Evolutionary conservation across 2,797 vertebrate genomes (phyloP).

Genomic region (Lates japonicus): DNA sequence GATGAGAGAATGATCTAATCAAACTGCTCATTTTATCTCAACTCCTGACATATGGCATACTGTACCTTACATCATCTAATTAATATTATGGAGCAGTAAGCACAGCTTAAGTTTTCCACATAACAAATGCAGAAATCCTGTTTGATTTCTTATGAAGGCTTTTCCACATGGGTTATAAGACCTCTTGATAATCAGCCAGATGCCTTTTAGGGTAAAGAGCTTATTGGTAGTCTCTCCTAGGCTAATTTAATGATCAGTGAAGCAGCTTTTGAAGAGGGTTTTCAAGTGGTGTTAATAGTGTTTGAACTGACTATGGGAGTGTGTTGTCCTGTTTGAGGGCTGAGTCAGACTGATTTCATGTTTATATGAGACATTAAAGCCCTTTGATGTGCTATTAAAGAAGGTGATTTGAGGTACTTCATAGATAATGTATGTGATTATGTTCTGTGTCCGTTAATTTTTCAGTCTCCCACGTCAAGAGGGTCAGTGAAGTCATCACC

Average conservation of each 20-base stretch:
- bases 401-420: not conserved
- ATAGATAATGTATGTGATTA: not conserved
- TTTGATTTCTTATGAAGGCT: conserved; percentile 24
- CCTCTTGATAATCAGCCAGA: conserved; percentile 26
- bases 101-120: not conserved
- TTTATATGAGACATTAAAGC: not conserved
- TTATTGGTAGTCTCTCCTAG: not conserved
- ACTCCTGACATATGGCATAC: not conserved
- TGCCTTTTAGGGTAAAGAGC: conserved; percentile 7
- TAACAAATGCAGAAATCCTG: conserved; percentile 10
- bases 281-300: not conserved
- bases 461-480: conserved; percentile 71
- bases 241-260: conserved; percentile 7
- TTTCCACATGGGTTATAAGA: conserved; percentile 6
- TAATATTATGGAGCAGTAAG: not conserved
- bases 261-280: not conserved
- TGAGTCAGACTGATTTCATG: not conserved
- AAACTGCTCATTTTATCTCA: not conserved
- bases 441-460: conserved; percentile 3
- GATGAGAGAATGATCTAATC: not conserved
- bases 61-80: conserved; percentile 13
- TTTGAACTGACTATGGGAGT: not conserved
- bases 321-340: not conserved
- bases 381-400: not conserved
- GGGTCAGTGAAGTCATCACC: conserved; percentile 77